Base-by-base conservation (phyloP, 2,888 invertebrate species). In the Limnephilus marmoratus region DNA sequence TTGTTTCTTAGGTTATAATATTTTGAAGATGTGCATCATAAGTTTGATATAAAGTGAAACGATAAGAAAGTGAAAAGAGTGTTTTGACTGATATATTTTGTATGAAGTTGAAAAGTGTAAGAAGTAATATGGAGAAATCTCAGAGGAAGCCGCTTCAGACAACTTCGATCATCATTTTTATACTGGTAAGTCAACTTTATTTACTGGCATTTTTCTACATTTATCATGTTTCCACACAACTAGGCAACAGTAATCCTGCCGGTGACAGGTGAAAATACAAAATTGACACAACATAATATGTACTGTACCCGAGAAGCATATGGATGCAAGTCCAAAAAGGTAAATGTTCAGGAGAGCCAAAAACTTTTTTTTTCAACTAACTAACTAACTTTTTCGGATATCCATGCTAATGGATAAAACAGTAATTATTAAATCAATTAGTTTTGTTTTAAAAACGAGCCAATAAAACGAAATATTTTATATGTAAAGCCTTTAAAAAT, bases 111-210 rank as follows among this genome's bases (percentile, higher is more conserved):
- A 34, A 83, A 83, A 83, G 83, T 83, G 83, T 49, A 29, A 68
- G 24, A 68, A 68, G 68, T 45, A 86, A 24, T 45, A 86, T 86
- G 86, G 86, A 37, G n/a, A 86, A 45, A 45, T n/a, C 45, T 86
- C 86, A 68, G 45, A 86, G 49, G n/a, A 86, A 86, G 2, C 45
- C 29, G 29, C 45, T 29, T 29, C 45, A 15, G 9, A n/a, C 29
- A 49, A 49, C 86, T 24, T 45, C 29, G 45, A n/a, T 86, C 86
- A 29, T 86, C 86, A 41, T 45, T 49, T 86, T 86, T 15, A 45
- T 86, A 45, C 45, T 86, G 86, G 86, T 86, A 86, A 86, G 86
- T 86, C 41, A 34, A 5, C 9, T 83, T 83, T 15, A 34, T 24
- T 45, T 45, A 7, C 1, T 34, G 18, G 5, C 1, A 4, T 82